A percentile compares a stretch with the other conserved stretches of the same genome.
phyloP scores from a whole-genome alignment of 2,888 invertebrate genomes.

The Priocnemis perturbator region DNA sequence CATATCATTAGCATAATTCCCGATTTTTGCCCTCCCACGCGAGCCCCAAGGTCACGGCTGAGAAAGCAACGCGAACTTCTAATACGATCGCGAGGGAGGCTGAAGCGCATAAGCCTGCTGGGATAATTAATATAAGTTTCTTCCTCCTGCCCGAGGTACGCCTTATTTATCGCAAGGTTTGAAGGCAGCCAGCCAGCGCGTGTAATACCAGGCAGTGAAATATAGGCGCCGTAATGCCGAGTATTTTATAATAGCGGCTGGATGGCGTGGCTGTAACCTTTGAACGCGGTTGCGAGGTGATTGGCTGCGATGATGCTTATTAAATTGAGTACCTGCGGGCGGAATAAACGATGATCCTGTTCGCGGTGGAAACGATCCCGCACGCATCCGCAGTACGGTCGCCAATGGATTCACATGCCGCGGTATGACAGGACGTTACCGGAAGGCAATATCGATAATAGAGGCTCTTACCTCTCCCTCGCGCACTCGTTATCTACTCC shows the following conservation, averaged over 20 bases:
- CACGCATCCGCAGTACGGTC: conserved; percentile 4
- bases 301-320: conserved; percentile 40
- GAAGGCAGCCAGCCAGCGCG: conserved; percentile 29
- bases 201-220: conserved; percentile 55
- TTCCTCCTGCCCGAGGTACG: conserved; percentile 37
- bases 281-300: conserved; percentile 41
- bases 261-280: conserved; percentile 43
- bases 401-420: conserved; percentile 16
- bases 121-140: conserved; percentile 51
- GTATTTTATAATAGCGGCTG: conserved; percentile 52
- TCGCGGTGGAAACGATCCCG: conserved; percentile 9
- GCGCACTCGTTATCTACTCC: no score
- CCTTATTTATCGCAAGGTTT: conserved; percentile 52
- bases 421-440: background rate
- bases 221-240: conserved; percentile 55
- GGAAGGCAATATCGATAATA: conserved; percentile 5
- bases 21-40: no score
- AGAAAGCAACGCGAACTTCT: no score
- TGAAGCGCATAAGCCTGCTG: conserved; percentile 44
- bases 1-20: no score
- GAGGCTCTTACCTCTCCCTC: no score
- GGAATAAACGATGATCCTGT: conserved; percentile 26
- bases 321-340: conserved; percentile 39
- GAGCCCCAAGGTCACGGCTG: no score
- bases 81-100: conserved; percentile 24